Evolutionary conservation across 2,797 vertebrate genomes (phyloP).

Genomic region (Rhabdophis nuchalis): DNA sequence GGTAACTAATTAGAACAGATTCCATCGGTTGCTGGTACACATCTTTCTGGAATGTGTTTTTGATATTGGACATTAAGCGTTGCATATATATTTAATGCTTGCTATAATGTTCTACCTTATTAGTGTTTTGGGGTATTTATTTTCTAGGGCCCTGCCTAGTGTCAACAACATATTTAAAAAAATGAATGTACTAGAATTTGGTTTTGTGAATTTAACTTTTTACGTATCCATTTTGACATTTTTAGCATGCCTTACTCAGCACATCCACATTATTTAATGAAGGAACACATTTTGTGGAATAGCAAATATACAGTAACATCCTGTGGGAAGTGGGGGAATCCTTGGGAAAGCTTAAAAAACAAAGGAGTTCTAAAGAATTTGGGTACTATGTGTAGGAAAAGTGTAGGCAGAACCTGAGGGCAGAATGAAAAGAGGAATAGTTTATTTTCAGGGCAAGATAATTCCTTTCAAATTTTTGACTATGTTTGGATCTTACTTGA

Average conservation of each 20-base stretch:
- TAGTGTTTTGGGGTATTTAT: not conserved
- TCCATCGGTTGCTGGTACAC: not conserved
- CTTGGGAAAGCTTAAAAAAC: not conserved
- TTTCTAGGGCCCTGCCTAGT: not conserved
- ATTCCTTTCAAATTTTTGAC: not conserved
- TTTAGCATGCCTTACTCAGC: not conserved
- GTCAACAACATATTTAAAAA: not conserved
- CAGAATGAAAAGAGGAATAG: too few species aligned
- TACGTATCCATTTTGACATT: not conserved
- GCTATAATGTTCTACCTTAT: not conserved
- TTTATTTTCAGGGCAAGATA: not conserved
- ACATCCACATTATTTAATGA: not conserved
- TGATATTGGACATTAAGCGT: conserved; percentile 23
- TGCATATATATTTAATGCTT: conserved; percentile 10
- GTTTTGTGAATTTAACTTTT: conserved; percentile 13
- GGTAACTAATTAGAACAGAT: not conserved
- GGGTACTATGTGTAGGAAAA: not conserved
- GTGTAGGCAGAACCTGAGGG: too few species aligned
- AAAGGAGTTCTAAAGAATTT: not conserved
- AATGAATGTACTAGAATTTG: not conserved
- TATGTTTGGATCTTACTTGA: not conserved
- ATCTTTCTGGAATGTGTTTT: not conserved
- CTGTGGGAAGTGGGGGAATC: not conserved
- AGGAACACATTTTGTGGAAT: not conserved
- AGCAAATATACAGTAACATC: not conserved